Evolutionary conservation across 2,888 invertebrate species (phyloP).

Genomic region (Noctua janthe): DNA sequence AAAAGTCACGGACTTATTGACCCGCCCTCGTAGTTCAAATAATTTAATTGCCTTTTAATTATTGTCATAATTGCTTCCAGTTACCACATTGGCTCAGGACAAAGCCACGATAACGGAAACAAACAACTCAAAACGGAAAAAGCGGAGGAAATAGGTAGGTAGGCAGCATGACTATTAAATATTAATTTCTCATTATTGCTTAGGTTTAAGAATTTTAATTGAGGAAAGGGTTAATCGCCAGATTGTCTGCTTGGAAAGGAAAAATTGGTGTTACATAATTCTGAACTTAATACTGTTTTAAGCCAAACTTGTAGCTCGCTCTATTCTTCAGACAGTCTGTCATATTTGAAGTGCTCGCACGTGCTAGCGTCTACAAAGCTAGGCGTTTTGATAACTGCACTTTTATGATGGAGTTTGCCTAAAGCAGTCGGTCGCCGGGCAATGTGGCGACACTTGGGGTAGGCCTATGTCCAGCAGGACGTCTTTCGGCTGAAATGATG

Average conservation of each 20-base stretch:
- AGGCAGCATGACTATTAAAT: slow-evolving; percentile 3
- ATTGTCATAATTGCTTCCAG: slow-evolving; percentile 15
- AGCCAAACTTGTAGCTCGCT: background rate
- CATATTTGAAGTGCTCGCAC: background rate
- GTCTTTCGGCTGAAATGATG: too few species aligned
- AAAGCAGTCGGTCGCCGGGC: too few species aligned
- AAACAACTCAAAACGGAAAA: slow-evolving; percentile 42
- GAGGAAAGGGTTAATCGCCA: slow-evolving; percentile 9
- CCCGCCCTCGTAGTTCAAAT: too few species aligned
- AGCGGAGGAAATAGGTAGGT: slow-evolving; percentile 31
- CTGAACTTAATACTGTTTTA: background rate
- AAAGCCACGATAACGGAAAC: slow-evolving; percentile 51
- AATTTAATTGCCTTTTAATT: background rate
- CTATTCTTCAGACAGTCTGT: too few species aligned
- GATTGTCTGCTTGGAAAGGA: background rate
- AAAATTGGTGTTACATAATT: background rate
- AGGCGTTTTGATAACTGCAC: too few species aligned
- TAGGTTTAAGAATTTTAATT: slow-evolving; percentile 8
- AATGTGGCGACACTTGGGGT: too few species aligned
- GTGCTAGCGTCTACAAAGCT: background rate
- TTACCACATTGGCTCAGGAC: slow-evolving; percentile 17
- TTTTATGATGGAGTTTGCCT: background rate
- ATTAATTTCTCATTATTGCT: background rate
- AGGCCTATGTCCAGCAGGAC: too few species aligned
- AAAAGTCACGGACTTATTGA: too few species aligned